These are phyloP conservation scores for Nudaria mundana DNA, from an alignment of 2,888 invertebrate species.

Conservation along the genomic window DNA sequence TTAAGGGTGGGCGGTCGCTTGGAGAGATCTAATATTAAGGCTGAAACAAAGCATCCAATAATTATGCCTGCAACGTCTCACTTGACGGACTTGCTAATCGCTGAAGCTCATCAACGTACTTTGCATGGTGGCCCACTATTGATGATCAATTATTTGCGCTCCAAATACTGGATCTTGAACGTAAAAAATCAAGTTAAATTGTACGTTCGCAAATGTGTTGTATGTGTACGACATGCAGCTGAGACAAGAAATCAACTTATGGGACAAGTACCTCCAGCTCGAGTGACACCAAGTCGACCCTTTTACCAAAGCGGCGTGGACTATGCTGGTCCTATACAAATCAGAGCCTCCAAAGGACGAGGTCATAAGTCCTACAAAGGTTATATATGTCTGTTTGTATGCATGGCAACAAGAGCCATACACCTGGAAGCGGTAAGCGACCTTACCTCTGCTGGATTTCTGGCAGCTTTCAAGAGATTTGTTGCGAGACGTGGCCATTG, in stretches of 20 bases:
- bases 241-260: constrained; percentile 12
- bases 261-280: constrained; percentile 17
- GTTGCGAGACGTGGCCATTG: constrained; percentile 18
- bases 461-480: constrained; percentile 23
- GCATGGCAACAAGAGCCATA: constrained; percentile 29
- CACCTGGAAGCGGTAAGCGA: constrained; percentile 35
- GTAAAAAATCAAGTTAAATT: background rate
- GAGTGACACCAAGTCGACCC: constrained; percentile 10
- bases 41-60: background rate
- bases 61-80: background rate
- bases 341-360: constrained; percentile 15
- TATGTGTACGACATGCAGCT: background rate
- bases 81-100: background rate
- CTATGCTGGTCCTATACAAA: constrained; percentile 18
- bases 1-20: background rate
- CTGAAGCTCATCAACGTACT: constrained; percentile 2
- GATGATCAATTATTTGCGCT: constrained; percentile 1
- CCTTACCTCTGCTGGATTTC: constrained; percentile 27
- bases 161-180: constrained; percentile 4
- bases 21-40: background rate
- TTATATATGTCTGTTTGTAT: constrained; percentile 23
- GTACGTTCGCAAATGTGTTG: background rate
- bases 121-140: constrained; percentile 9
- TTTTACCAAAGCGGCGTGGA: constrained; percentile 17
- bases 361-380: constrained; percentile 16